Evolutionary conservation across 2,113 vertebrate genomes (phyloP).

Genomic region (Podilymbus podiceps): DNA sequence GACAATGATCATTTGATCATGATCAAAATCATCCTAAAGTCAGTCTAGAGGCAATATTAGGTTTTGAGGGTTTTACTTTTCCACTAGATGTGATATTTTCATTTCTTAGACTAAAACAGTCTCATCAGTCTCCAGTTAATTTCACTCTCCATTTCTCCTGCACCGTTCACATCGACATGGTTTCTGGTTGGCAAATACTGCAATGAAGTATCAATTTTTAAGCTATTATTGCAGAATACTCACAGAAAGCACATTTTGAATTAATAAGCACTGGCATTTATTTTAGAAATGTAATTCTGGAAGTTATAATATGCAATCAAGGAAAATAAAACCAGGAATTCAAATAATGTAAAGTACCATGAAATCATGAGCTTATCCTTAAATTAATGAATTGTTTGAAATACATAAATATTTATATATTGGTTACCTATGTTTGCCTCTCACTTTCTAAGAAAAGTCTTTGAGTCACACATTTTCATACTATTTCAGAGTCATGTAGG

Average conservation of each 20-base stretch:
- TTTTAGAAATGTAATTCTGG: not conserved
- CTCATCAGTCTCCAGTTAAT: not conserved
- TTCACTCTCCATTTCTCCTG: slow-evolving; percentile 21
- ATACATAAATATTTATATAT: not conserved
- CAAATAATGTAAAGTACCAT: not conserved
- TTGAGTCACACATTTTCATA: not conserved
- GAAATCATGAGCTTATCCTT: not conserved
- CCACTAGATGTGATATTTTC: not conserved
- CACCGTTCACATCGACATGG: not conserved
- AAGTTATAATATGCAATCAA: not conserved
- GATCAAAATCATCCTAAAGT: not conserved
- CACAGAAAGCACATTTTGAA: not conserved
- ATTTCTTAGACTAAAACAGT: not conserved
- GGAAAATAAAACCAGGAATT: not conserved
- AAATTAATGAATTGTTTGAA: not conserved
- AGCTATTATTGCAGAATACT: not conserved
- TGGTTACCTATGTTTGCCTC: not conserved
- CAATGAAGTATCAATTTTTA: not conserved
- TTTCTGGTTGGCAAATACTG: not conserved
- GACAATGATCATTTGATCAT: not conserved
- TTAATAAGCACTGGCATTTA: not conserved
- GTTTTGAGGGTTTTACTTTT: not conserved
- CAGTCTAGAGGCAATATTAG: not conserved
- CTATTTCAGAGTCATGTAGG: not conserved
- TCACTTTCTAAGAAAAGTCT: not conserved